Percentiles rank a stretch among this genome's conserved stretches.
Evolutionary conservation across 2,113 vertebrate genomes (phyloP).

Genomic region (Tretioscincus oriximinensis): DNA sequence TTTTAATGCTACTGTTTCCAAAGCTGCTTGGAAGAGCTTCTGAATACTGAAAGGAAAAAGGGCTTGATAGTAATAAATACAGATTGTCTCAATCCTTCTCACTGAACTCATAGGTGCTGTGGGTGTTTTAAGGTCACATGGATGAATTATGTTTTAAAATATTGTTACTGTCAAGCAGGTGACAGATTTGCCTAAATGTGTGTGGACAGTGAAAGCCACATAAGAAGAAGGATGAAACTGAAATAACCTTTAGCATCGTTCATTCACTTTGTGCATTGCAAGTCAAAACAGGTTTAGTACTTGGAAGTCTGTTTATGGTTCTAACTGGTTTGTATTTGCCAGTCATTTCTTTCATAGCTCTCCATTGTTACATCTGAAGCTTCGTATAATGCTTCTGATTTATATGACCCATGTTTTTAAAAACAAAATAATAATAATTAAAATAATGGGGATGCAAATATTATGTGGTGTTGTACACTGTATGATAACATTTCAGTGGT

Average conservation of each 20-base stretch:
- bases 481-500: not conserved
- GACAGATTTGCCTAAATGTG: not conserved
- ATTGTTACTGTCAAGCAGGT: not conserved
- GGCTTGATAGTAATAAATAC: not conserved
- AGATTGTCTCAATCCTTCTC: not conserved
- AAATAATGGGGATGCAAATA: too few relatives aligned
- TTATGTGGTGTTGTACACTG: too few relatives aligned
- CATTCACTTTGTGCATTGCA: not conserved
- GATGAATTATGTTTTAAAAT: not conserved
- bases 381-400: too few relatives aligned
- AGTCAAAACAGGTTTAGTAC: not conserved
- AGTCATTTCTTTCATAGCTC: too few relatives aligned
- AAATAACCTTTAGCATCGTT: not conserved
- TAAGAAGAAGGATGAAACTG: not conserved
- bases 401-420: too few relatives aligned
- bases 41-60: not conserved
- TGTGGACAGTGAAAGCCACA: not conserved
- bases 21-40: not conserved
- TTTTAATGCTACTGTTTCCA: not conserved
- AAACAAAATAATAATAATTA: too few relatives aligned
- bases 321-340: too few relatives aligned
- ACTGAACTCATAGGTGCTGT: not conserved
- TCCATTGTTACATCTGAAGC: too few relatives aligned
- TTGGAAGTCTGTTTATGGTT: not conserved
- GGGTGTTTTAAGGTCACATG: not conserved